Conservation (phyloP, 1,140 invertebrate species). For the Meloidogyne floridensis region DNA sequence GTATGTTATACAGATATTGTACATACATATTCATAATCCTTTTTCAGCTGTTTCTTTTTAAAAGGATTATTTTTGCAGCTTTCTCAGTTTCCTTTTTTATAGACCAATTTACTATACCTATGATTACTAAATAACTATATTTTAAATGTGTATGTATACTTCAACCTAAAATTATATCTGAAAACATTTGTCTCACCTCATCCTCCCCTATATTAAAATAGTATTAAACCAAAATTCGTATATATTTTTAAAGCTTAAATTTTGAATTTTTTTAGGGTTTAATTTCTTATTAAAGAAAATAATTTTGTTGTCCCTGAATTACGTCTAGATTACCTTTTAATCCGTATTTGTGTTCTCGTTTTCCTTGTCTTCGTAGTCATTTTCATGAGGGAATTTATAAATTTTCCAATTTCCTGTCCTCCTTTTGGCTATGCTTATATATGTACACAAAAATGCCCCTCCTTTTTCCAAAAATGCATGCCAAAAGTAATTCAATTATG, state of each 20-base stretch:
- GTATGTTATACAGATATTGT: not conserved
- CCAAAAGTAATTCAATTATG: conserved; percentile 9
- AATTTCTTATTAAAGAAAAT: too few relatives aligned
- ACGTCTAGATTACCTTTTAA: not conserved
- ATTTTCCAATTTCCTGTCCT: conserved; percentile 2
- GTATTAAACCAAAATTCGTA: too few relatives aligned
- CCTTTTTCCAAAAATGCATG: not conserved
- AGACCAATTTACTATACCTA: not conserved
- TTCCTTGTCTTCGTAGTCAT: not conserved
- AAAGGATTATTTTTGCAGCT: not conserved
- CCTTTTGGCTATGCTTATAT: not conserved
- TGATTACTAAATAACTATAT: not conserved
- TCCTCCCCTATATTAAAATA: too few relatives aligned
- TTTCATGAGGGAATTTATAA: not conserved
- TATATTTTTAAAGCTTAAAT: too few relatives aligned
- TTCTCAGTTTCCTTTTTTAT: not conserved
- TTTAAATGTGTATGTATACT: not conserved
- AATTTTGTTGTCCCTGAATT: too few relatives aligned
- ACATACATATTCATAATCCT: conserved; percentile 1
- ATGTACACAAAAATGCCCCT: not conserved
- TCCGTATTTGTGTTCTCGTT: not conserved
- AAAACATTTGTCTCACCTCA: too few relatives aligned
- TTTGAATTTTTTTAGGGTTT: too few relatives aligned
- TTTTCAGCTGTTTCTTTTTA: not conserved
- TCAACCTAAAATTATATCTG: too few relatives aligned